phyloP scores from a whole-genome alignment of 2,888 invertebrate genomes.

The Cenopis cana region DNA sequence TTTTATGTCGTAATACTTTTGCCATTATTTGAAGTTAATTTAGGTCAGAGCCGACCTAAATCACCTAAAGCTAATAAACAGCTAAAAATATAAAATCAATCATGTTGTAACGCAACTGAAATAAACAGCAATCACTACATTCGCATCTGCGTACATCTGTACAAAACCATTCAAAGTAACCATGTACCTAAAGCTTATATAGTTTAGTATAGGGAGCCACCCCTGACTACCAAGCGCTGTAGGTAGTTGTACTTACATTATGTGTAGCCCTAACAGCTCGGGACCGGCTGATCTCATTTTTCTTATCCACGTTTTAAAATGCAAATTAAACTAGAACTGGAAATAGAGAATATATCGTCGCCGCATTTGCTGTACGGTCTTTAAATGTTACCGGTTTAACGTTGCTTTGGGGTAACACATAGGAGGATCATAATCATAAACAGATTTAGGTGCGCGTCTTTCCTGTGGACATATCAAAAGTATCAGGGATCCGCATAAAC shows the following conservation, averaged over 20 bases:
- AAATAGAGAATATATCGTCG: not conserved
- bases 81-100: too few relatives aligned
- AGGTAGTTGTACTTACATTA: constrained; percentile 11
- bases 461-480: too few relatives aligned
- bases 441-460: too few relatives aligned
- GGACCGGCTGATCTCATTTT: constrained; percentile 34
- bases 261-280: not conserved
- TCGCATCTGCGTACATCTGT: not conserved
- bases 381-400: constrained; percentile 1
- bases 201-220: constrained; percentile 2
- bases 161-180: too few relatives aligned
- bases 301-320: constrained; percentile 35
- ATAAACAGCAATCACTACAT: not conserved
- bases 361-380: not conserved
- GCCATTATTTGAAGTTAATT: too few relatives aligned
- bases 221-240: constrained; percentile 15
- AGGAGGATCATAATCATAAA: too few relatives aligned
- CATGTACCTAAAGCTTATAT: too few relatives aligned
- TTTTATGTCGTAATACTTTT: too few relatives aligned
- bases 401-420: not conserved
- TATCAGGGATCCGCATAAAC: too few relatives aligned
- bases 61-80: too few relatives aligned
- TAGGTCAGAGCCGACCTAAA: too few relatives aligned
- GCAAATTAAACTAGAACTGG: constrained; percentile 14
- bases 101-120: too few relatives aligned